phyloP scores from a whole-genome alignment of 2,113 vertebrate species.

The Dipodomys stephensi region DNA sequence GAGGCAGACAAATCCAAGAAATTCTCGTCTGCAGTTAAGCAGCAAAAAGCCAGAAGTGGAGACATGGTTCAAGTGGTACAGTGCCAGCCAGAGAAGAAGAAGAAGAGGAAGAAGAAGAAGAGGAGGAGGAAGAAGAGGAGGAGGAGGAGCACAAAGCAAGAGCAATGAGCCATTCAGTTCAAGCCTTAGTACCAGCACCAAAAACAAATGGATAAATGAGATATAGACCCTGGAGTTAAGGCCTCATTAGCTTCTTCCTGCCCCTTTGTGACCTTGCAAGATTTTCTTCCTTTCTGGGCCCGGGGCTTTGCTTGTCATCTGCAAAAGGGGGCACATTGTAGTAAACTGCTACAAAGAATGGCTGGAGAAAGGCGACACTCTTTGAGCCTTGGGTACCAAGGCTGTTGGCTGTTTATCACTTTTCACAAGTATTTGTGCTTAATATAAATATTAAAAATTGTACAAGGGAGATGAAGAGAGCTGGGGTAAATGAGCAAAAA shows the following conservation, averaged over 20 bases:
- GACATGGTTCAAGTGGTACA: no score
- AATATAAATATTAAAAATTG: neutral
- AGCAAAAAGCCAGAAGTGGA: no score
- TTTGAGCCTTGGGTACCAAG: neutral
- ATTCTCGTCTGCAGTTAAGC: no score
- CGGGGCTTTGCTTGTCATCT: neutral
- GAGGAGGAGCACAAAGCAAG: no score
- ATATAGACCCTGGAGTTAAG: constrained; percentile 23
- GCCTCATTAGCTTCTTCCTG: constrained; percentile 42
- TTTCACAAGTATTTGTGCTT: constrained; percentile 13
- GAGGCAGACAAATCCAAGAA: neutral
- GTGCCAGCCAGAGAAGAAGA: no score
- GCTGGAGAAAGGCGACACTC: neutral
- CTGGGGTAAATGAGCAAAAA: neutral
- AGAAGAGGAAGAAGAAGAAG: no score
- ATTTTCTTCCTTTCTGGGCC: neutral
- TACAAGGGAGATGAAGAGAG: neutral
- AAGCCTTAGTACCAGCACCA: no score
- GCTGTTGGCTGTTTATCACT: neutral
- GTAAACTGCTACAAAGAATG: neutral
- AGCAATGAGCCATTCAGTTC: no score
- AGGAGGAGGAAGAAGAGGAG: no score
- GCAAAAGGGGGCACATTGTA: neutral
- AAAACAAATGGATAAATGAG: neutral
- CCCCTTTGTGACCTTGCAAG: constrained; percentile 19